Evolutionary conservation across 2,113 vertebrate genomes (phyloP).

Genomic region (Odontophorus gujanensis): DNA sequence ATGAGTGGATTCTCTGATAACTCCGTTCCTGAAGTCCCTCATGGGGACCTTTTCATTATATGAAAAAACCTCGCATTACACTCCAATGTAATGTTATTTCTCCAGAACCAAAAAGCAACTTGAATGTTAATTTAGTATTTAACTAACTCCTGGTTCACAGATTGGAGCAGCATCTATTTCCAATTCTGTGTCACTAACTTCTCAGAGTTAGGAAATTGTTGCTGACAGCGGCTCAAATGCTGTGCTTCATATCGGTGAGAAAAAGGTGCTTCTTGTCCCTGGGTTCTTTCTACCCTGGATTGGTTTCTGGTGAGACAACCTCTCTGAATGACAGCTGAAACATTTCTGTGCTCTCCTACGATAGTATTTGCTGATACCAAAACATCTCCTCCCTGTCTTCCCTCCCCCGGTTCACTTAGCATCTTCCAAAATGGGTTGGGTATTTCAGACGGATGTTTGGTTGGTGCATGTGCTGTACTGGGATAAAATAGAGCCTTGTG

Average conservation of each 20-base stretch:
- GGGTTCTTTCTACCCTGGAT: not conserved
- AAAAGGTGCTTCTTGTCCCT: not conserved
- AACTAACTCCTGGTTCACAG: not conserved
- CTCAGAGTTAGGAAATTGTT: not conserved
- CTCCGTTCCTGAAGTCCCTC: not conserved
- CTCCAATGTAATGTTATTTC: not conserved
- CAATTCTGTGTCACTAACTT: not conserved
- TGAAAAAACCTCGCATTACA: not conserved
- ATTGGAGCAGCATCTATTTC: not conserved
- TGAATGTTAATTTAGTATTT: not conserved
- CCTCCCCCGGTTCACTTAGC: not conserved
- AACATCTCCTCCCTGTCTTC: not conserved
- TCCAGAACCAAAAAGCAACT: not conserved
- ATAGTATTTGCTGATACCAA: not conserved
- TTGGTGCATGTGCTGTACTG: not conserved
- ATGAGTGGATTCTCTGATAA: not conserved
- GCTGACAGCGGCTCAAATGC: not conserved
- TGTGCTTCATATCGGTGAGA: fast-evolving
- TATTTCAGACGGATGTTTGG: not conserved
- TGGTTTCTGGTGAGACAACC: not conserved
- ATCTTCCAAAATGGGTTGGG: not conserved
- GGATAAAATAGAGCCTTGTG: not conserved
- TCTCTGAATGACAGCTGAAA: not conserved
- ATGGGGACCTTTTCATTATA: not conserved
- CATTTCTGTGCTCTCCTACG: not conserved